Evolutionary conservation across 1,140 invertebrate genomes (phyloP), one percentile per base, ranked within the genome.

Genomic region (Nylanderia fulva): DNA sequence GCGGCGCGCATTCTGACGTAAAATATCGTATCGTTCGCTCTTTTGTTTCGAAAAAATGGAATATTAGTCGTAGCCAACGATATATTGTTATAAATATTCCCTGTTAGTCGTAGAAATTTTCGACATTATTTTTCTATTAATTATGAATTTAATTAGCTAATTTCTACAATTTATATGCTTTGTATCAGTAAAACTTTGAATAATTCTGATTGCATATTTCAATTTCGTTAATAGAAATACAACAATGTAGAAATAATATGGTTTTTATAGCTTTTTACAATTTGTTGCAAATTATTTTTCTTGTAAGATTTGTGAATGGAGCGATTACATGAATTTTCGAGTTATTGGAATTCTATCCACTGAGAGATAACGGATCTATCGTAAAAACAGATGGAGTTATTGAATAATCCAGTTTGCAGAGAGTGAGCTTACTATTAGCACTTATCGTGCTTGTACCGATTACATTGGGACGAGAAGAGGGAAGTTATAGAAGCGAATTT

Each of bases 41-140:
- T 58, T 60, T 58, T 80, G 45, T 71, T 54, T 11, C 76, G 36
- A 68, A 69, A 80, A 80, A 80, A 71, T 69, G 13, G 3, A 29
- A 71, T 71, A 71, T 82, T 8, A 58, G 60, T 82, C 27, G 36
- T 21, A 42, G 24, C 24, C 36, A 33, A 29, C 6, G 39, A n/a
- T 48, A 27, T 1, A 18, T 29, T 33, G 27, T 72, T 71, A 48
- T 48, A 33, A 71, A 45, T 6, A 15, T 6, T 13, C 2, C 24
- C 33, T 18, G 52, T n/a, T 58, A 48, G 0, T 72, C 52, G 3
- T 71, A 42, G 18, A 71, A 24, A 71, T 82, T 82, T 60, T 71
- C 2, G 1, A 21, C 58, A n/a, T 54, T 58, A 13, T 42, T n/a
- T 15, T 52, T 52, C 15, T 48, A 18, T 48, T 48, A 18, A 11